Evolutionary conservation across 2,888 invertebrate species (phyloP).

Genomic region (Didymodactylos carnosus): DNA sequence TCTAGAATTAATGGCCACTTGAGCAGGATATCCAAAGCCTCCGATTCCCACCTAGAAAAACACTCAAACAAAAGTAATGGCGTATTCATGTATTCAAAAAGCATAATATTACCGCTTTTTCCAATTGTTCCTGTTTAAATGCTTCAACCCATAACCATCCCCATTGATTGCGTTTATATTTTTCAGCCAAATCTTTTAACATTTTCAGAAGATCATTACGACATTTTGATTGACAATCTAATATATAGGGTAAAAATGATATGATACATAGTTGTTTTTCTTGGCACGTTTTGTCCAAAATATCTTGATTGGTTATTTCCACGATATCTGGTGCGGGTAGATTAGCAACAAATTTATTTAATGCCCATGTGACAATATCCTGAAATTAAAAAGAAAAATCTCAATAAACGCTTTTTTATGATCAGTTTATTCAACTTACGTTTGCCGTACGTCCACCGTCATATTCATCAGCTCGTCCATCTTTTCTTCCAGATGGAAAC

Average conservation of each 20-base stretch:
- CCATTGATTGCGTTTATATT: conserved; percentile 82
- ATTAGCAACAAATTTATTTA: conserved; percentile 66
- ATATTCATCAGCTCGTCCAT: conserved; percentile 8
- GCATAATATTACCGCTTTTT: too few species aligned
- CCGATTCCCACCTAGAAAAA: conserved; percentile 75
- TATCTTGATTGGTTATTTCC: conserved; percentile 29
- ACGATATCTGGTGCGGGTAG: conserved; percentile 66
- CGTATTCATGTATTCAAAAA: too few species aligned
- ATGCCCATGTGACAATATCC: conserved; percentile 74
- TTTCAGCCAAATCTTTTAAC: conserved; percentile 56
- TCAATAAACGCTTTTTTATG: background rate
- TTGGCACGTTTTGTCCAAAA: conserved; percentile 56
- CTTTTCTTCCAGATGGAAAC: conserved; percentile 7
- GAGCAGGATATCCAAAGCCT: conserved; percentile 93
- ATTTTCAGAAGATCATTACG: conserved; percentile 61
- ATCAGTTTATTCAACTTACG: conserved; percentile 29
- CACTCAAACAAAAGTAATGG: too few species aligned
- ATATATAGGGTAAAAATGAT: conserved; percentile 73
- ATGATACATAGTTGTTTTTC: conserved; percentile 73
- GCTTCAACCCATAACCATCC: conserved; percentile 43
- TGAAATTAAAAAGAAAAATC: background rate
- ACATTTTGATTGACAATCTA: conserved; percentile 81
- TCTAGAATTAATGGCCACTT: conserved; percentile 83
- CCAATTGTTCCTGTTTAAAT: conserved; percentile 4
- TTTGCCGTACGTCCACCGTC: conserved; percentile 46